A percentile compares a stretch with the other conserved stretches of the same genome.
These are phyloP conservation scores for Lutra lutra DNA, from an alignment of 2,797 vertebrate genomes.

Conservation along the genomic window DNA sequence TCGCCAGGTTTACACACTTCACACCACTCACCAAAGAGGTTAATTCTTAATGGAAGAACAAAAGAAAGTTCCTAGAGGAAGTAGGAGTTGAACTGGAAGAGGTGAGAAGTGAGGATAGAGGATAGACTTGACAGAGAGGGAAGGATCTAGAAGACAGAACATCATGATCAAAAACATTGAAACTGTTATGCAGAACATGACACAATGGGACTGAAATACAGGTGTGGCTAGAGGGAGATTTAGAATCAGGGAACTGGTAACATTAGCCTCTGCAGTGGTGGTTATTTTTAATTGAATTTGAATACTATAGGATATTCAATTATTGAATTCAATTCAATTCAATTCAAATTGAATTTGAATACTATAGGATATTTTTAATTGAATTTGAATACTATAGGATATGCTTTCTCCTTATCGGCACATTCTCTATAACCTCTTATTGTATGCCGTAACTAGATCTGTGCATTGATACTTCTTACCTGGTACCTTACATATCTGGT, in stretches of 20 bases:
- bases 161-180: neutral
- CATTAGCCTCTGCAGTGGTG: neutral
- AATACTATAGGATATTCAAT: neutral
- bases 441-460: neutral
- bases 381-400: neutral
- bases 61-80: neutral
- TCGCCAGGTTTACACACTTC: no score
- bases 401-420: neutral
- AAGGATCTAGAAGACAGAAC: neutral
- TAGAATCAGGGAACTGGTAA: neutral
- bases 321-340: no score
- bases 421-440: neutral
- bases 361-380: neutral
- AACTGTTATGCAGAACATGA: neutral
- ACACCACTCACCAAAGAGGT: no score
- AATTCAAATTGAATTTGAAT: neutral
- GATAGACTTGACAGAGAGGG: neutral
- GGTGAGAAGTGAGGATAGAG: neutral
- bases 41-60: neutral
- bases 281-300: neutral
- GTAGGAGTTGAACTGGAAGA: neutral
- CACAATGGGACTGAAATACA: neutral
- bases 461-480: neutral
- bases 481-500: neutral
- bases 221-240: neutral